Evolutionary conservation across 2,888 invertebrate genomes (phyloP).

Genomic region (Volucella bombylans): DNA sequence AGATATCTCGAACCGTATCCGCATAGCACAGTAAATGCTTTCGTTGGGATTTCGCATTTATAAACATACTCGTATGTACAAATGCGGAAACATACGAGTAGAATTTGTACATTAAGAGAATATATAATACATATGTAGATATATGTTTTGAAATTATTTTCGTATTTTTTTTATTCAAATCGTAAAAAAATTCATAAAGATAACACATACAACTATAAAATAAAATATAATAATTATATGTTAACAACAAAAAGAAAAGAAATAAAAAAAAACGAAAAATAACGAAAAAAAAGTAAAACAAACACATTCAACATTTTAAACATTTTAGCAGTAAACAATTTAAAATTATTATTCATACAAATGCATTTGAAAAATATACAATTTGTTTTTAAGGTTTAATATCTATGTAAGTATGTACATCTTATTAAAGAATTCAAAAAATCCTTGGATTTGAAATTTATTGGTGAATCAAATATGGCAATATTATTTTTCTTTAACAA

Average conservation of each 20-base stretch:
- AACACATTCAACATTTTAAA: neutral
- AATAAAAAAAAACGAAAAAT: slow-evolving; percentile 1
- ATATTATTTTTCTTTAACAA: slow-evolving; percentile 12
- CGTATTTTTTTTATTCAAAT: slow-evolving; percentile 3
- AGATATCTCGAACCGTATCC: too few relatives aligned
- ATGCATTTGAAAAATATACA: neutral
- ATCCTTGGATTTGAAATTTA: neutral
- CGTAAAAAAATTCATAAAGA: slow-evolving; percentile 13
- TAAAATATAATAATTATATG: slow-evolving; percentile 23
- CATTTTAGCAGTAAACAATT: slow-evolving; percentile 30
- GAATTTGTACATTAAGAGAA: too few relatives aligned
- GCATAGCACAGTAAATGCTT: too few relatives aligned
- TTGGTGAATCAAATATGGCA: slow-evolving; percentile 25
- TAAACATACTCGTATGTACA: too few relatives aligned
- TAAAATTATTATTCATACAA: neutral
- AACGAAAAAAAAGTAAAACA: too few relatives aligned
- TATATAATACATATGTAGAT: slow-evolving; percentile 13
- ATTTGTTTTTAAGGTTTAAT: slow-evolving; percentile 2
- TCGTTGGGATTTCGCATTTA: too few relatives aligned
- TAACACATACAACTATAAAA: slow-evolving; percentile 27
- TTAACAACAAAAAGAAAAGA: slow-evolving; percentile 33
- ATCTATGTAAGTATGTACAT: slow-evolving; percentile 14
- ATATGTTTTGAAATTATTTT: slow-evolving; percentile 3
- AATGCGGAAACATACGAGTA: too few relatives aligned
- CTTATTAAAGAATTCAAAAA: neutral